Evolutionary conservation across 2,888 invertebrate species (phyloP), one percentile per base, ranked within the genome.

Genomic region (Eilema griseolum): DNA sequence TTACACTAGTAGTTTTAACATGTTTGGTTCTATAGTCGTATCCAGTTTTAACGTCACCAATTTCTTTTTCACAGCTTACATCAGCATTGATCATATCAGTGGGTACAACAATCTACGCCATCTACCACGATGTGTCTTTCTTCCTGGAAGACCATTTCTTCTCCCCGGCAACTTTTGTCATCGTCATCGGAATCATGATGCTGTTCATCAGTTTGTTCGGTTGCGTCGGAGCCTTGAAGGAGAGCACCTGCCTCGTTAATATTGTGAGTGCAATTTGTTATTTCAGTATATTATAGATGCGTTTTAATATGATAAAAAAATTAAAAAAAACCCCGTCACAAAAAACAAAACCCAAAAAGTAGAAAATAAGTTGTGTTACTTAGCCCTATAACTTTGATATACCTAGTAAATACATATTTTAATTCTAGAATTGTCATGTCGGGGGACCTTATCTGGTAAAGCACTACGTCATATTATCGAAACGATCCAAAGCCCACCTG

Each of bases 171-270:
- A 96, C 97, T 26, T 96, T 99, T 62, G 94, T 99, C 70, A 97
- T 99, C 79, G 97, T 97, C 64, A 97, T 98, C 64, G 99, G 99
- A 0, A 95, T 97, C 33, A 96, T 98, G 76, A 97, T 99, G 90
- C 97, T 99, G 83, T 94, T 98, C 74, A 97, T 99, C 60, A 98
- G 99, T 0, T 97, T 98, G 81, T 96, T 99, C 85, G 99, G 99
- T 67, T 99, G 99, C 92, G 97, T 98, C 85, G 99, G 99, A 37
- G 99, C 99, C 7, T 95, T 98, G 84, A 96, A 96, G 83, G 99
- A 99, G 90, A 98, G 98, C 90, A 97, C 98, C 81, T 97, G 97
- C 90, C 96, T 98, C 89, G 96, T 98, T 65, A 97, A 98, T 89
- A 96, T 97, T 86, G 98, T 98, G 93, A 90, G 92, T 90, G 4